Base-by-base conservation (phyloP, 2,113 vertebrate species). In the Peromyscus leucopus region DNA sequence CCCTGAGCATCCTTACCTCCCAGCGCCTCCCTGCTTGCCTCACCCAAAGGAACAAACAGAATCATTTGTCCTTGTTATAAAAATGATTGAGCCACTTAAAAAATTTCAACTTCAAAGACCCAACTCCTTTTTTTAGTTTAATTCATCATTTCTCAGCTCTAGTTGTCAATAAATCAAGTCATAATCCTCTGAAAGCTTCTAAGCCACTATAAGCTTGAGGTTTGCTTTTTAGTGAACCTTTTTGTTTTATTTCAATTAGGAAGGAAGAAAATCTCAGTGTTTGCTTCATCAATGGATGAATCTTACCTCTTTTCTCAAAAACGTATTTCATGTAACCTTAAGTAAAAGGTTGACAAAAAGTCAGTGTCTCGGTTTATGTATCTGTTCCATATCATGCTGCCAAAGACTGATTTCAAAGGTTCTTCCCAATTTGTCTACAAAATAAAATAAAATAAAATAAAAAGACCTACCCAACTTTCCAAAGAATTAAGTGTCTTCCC, bases 111-210 rank as follows among this genome's bases (percentile, higher is more conserved):
- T 89, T 90, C 78, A 97, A 97, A 96, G 79, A 36, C 59, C 8
- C 5, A 4, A 28, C 63, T 88, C 42, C 42, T 55, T 89, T 0
- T 89, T 96, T 89, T 79, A 78, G 91, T 67, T 93, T 90, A 93
- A 78, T 72, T 92, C 55, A 65, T 89, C 48, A 86, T 22, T 51
- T 82, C 86, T 92, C 93, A 67, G 46, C 79, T 82, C 75, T 67
- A 10, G 5, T 91, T 55, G 90, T 69, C 90, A 88, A 95, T 92
- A 95, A 96, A 96, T 97, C 96, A 97, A 71, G 59, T 57, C 61
- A 72, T 75, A 91, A 91, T 82, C n/a, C 74, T 69, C 72, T 91
- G 94, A 76, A 93, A 97, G 46, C n/a, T 55, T 86, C 76, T 31
- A 84, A 78, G 87, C 33, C 83, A 75, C 55, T 76, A 94, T 95